Evolutionary conservation across 2,113 vertebrate genomes (phyloP).

Genomic region (Ammodramus savannarum): DNA sequence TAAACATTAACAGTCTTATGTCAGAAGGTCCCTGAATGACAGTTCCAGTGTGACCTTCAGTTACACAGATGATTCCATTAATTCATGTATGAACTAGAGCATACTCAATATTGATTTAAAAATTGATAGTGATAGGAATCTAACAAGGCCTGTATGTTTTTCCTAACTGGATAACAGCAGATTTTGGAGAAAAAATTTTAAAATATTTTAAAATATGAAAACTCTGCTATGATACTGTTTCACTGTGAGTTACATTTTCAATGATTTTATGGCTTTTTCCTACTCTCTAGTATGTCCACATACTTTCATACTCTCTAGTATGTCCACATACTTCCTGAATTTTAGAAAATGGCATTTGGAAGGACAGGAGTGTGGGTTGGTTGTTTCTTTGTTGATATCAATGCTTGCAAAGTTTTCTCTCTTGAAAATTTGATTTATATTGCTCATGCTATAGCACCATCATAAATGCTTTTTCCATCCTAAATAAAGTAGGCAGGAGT

Average conservation of each 20-base stretch:
- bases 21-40: background rate
- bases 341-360: background rate
- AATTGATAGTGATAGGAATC: background rate
- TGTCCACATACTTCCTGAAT: background rate
- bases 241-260: background rate
- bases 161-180: background rate
- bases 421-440: background rate
- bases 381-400: background rate
- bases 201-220: background rate
- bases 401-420: background rate
- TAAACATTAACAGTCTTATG: background rate
- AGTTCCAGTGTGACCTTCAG: background rate
- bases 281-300: background rate
- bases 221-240: background rate
- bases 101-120: background rate
- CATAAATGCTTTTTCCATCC: background rate
- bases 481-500: background rate
- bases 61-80: background rate
- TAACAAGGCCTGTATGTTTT: background rate
- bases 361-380: background rate
- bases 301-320: background rate
- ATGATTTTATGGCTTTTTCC: background rate
- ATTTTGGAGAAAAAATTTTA: background rate
- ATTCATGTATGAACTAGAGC: background rate
- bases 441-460: background rate